These are phyloP conservation scores for Danio jaintianensis DNA, from an alignment of 2,797 vertebrate species.

Conservation along the genomic window DNA sequence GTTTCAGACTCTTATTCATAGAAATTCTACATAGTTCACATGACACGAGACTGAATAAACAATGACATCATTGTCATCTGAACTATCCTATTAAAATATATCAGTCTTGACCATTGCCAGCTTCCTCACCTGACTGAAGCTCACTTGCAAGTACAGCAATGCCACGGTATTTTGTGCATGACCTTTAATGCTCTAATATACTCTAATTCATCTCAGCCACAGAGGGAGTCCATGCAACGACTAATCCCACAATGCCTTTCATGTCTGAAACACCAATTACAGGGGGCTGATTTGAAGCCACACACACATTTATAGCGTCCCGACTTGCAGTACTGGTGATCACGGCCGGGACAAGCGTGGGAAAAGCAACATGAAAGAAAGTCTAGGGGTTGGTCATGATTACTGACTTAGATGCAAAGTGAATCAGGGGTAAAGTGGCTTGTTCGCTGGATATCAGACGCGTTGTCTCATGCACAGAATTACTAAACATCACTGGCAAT, in stretches of 20 bases:
- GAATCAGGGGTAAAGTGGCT: conserved; percentile 53
- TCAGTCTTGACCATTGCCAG: background rate
- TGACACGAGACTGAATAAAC: background rate
- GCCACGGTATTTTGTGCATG: conserved; percentile 51
- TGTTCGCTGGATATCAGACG: conserved; percentile 60
- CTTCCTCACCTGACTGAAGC: conserved; percentile 12
- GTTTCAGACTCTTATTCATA: background rate
- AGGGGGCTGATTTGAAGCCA: conserved; percentile 62
- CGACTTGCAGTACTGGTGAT: conserved; percentile 23
- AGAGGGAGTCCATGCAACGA: conserved; percentile 53
- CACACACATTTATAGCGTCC: conserved; percentile 49
- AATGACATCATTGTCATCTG: background rate
- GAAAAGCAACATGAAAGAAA: conserved; percentile 76
- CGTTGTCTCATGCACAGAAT: conserved; percentile 58
- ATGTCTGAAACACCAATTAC: conserved; percentile 65
- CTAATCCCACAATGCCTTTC: conserved; percentile 62
- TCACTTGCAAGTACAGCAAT: conserved; percentile 43
- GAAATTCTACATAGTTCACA: background rate
- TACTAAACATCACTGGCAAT: conserved; percentile 72
- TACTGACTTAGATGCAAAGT: conserved; percentile 56
- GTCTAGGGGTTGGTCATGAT: conserved; percentile 55
- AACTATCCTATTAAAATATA: background rate
- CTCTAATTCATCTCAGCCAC: conserved; percentile 61
- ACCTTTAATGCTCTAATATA: conserved; percentile 64
- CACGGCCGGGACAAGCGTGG: conserved; percentile 67